Conservation (phyloP, 2,888 invertebrate species). For the Esperia sulphurella region DNA sequence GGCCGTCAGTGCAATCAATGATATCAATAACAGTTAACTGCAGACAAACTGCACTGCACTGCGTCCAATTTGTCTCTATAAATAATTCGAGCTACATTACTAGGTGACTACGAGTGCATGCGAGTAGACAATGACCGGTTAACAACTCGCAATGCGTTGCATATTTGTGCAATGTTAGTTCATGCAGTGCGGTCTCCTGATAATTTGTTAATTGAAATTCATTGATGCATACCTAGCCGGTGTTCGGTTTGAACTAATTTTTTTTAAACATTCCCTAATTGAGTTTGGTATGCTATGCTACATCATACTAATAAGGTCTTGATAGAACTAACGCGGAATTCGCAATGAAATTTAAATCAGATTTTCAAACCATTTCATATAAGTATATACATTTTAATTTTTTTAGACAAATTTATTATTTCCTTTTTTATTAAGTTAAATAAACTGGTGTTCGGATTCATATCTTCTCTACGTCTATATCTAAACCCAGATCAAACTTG, state of each 20-base stretch:
- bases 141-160: conserved; percentile 38
- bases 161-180: conserved; percentile 37
- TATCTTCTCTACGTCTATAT: conserved; percentile 26
- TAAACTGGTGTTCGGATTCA: conserved; percentile 24
- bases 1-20: conserved; percentile 6
- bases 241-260: too few relatives aligned
- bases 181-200: conserved; percentile 24
- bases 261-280: background rate
- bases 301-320: too few relatives aligned
- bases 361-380: too few relatives aligned
- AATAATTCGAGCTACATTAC: conserved; percentile 18
- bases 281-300: background rate
- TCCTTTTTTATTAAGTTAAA: conserved; percentile 8
- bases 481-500: conserved; percentile 36
- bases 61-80: conserved; percentile 30
- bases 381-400: too few relatives aligned
- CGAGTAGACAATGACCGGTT: conserved; percentile 45
- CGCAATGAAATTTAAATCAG: too few relatives aligned
- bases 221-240: conserved; percentile 33
- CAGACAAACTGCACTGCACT: conserved; percentile 17
- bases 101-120: conserved; percentile 25
- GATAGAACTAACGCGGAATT: too few relatives aligned
- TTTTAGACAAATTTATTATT: too few relatives aligned
- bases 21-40: conserved; percentile 14
- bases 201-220: conserved; percentile 44